Base-by-base conservation (phyloP, 1,140 invertebrate genomes). In the Brachionus plicatilis region DNA sequence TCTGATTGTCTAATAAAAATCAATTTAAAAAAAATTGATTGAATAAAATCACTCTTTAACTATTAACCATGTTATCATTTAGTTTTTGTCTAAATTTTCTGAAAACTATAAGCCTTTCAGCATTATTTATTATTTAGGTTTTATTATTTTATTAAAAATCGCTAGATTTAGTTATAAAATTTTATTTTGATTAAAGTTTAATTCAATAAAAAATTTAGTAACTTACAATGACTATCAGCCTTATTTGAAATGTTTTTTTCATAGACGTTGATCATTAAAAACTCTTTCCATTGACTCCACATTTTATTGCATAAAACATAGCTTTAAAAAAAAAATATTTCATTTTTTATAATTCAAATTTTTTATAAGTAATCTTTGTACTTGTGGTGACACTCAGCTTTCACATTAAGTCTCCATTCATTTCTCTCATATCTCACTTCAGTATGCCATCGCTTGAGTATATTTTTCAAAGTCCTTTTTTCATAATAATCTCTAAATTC, bases 361-460 rank as follows among this genome's bases (percentile, higher is more conserved):
- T n/a, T n/a, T n/a, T n/a, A n/a, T n/a, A n/a, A 14, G 12, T 78
- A 29, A 79, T 6, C 27, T n/a, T 20, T 17, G 1, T 82, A 82
- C 79, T 68, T 60, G 27, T 29, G 60, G 53, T 82, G 79, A 37
- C 79, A 82, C 7, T 60, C 79, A 11, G 79, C 79, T 82, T 82
- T 82, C 14, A 82, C 79, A 68, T 82, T 82, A 17, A 82, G 27
- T 60, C 79, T 60, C 79, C 79, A 82, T 27, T 82, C 79, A 65
- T 82, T 82, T 68, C 79, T 14, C 8, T 82, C 11, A 68, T 66
- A 82, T 60, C 20, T 60, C 0, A 60, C 17, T 2, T 82, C 53
- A 65, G 5, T 24, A 65, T 68, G 79, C 79, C 79, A 82, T 82
- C 20, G 11, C 6, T 65, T 12, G 12, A 82, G 33, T 27, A 43